Evolutionary conservation across 2,797 vertebrate species (phyloP), one percentile per base, ranked within the genome.

Genomic region (Phrynocephalus guinanensis): DNA sequence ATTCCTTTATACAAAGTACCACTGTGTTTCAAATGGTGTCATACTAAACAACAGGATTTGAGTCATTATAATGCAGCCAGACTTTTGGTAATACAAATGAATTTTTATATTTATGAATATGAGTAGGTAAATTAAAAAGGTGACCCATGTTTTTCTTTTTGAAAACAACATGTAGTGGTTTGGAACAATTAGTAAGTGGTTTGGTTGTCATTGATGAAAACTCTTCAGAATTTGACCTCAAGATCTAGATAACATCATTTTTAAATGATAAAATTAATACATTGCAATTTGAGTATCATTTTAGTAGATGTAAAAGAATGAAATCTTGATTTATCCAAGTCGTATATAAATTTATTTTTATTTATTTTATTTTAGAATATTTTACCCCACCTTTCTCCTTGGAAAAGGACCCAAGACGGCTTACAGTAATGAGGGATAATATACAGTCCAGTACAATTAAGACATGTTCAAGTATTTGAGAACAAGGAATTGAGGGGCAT

Each of bases 11-110:
- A 33, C 33, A 33, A 33, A 2, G 33, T 33, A 33, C 33, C 33
- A 33, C 33, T 33, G 33, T 33, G 60, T 63, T 63, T 56, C 50
- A 79, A 79, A 79, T 60, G 30, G 63, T 66, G 20, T 80, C 30
- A 20, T 63, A 33, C n/a, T 63, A 33, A 80, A 15, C 15, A 63
- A 63, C 60, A 63, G 4, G 5, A 63, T 63, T 63, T 63, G 5
- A 63, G 3, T 18, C 13, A 24, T 5, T 48, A 50, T 52, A 73
- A 73, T 5, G 38, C 2, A 28, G 30, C 79, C 16, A 33, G 26
- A 79, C 16, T 80, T 18, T 82, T 67, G 88, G 90, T 93, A 86
- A 88, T 76, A 84, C 28, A 77, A 86, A 94, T 92, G 79, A 89
- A 87, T 89, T 91, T 92, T 77, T 10, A 22, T 52, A 87, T 92